Evolutionary conservation across 2,113 vertebrate species (phyloP), one percentile per base, ranked within the genome.

Genomic region (Seriola quinqueradiata): DNA sequence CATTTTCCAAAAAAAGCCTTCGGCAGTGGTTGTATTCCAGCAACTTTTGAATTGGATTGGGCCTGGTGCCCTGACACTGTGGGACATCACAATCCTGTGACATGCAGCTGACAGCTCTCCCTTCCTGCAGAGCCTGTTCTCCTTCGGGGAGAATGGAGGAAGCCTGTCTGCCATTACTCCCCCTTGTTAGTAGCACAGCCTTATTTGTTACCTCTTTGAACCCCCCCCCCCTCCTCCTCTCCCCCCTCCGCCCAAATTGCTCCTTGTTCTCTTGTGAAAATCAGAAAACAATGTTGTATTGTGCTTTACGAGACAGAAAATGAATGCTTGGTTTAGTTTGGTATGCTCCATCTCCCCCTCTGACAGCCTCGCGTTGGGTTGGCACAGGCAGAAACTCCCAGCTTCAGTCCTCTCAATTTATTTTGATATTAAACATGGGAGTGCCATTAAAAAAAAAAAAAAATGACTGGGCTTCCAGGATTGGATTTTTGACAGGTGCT

Each of bases 1-100:
- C 66, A 91, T 94, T 93, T 94, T 90, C 81, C 78, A 80, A 34
- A 32, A 94, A 85, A 94, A 85, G 84, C 85, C 86, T 83, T 82
- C 89, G 81, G 88, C 86, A 81, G 87, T 83, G 89, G 81, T 91
- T 87, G 40, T 42, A 42, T 82, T 87, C 69, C 5, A 8, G 83
- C 46, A 81, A 79, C 60, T 88, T 86, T 67, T 81, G 91, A 87
- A 87, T 90, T 75, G 63, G 79, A 86, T 90, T 82, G 79, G 74
- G 79, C 73, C 77, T 58, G 32, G 77, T 78, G 70, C 82, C 76
- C 78, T 32, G 66, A 81, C 86, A 84, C 86, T 67, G 71, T 75
- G 44, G 79, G 83, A 83, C 86, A 87, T 89, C 85, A 59, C 77
- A 82, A 84, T 90, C 72, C 70, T 64, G 67, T 88, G 92, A 92